Conservation (phyloP, 2,888 invertebrate species). For the Drosophila infuscata region DNA sequence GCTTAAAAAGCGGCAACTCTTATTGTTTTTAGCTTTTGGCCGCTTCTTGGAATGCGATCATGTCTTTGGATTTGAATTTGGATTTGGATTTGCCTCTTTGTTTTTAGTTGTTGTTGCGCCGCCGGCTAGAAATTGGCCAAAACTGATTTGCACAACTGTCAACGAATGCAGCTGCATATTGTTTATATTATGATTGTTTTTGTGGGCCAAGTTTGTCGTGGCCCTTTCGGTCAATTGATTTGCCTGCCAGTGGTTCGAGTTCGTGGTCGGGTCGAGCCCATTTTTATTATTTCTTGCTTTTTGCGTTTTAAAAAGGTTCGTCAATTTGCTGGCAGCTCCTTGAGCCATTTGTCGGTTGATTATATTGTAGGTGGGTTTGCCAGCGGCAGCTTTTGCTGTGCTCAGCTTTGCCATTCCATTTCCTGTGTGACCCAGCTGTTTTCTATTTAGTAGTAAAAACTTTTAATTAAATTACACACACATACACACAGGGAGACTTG, state of each 20-base stretch:
- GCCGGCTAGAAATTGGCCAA: constrained; percentile 72
- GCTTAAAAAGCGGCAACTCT: constrained; percentile 16
- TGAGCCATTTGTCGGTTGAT: constrained; percentile 52
- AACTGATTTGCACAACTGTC: constrained; percentile 70
- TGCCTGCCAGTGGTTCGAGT: constrained; percentile 50
- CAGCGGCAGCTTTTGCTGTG: constrained; percentile 19
- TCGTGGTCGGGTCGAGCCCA: constrained; percentile 55
- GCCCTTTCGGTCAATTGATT: constrained; percentile 67
- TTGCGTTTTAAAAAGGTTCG: constrained; percentile 35
- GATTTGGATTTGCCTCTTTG: constrained; percentile 18
- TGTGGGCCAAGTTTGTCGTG: constrained; percentile 61
- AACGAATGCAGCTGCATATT: constrained; percentile 69
- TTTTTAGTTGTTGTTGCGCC: constrained; percentile 27
- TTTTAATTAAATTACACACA: constrained; percentile 73
- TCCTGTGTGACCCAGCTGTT: constrained; percentile 59
- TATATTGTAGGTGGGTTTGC: constrained; percentile 55
- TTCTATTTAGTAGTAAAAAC: constrained; percentile 46
- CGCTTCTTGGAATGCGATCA: constrained; percentile 74
- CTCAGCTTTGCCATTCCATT: constrained; percentile 45
- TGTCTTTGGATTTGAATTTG: constrained; percentile 48
- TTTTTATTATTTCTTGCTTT: constrained; percentile 16
- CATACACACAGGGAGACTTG: not conserved
- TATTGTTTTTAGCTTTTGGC: constrained; percentile 47
- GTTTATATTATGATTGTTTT: constrained; percentile 51
- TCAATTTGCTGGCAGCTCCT: constrained; percentile 47